Evolutionary conservation across 2,113 vertebrate genomes (phyloP).

Genomic region (Chamaetylas fuelleborni): DNA sequence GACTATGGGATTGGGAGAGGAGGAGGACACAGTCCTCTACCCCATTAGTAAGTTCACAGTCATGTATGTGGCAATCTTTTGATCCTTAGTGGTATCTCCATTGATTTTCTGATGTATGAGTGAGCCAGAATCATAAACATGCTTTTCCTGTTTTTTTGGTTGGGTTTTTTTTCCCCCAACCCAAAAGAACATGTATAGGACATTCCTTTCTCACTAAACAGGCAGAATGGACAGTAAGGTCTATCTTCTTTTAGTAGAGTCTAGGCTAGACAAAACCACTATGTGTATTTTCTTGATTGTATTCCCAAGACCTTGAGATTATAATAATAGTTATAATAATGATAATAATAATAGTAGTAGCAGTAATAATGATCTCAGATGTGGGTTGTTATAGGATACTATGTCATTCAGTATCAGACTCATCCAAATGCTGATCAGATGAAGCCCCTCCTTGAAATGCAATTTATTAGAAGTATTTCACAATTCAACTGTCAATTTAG

Average conservation of each 20-base stretch:
- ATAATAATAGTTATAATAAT: not conserved
- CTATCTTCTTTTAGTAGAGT: not conserved
- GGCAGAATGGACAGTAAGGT: not conserved
- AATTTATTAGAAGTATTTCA: not conserved
- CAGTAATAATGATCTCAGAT: not conserved
- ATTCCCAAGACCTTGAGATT: not conserved
- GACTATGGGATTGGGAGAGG: not conserved
- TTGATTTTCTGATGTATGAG: not conserved
- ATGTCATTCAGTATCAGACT: not conserved
- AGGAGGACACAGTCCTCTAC: not conserved
- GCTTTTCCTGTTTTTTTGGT: not conserved
- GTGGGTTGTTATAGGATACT: not conserved
- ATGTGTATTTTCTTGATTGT: not conserved
- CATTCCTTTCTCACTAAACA: not conserved
- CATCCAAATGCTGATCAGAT: not conserved
- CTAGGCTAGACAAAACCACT: not conserved
- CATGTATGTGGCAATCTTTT: fast-evolving
- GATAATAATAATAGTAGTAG: not conserved
- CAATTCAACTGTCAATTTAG: not conserved
- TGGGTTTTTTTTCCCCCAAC: fast-evolving
- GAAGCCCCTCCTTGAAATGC: not conserved
- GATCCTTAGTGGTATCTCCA: not conserved
- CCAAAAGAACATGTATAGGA: not conserved
- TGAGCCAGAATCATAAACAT: not conserved
- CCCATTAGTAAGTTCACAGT: not conserved